phyloP scores from a whole-genome alignment of 2,113 vertebrate genomes.

The Zapus hudsonius region DNA sequence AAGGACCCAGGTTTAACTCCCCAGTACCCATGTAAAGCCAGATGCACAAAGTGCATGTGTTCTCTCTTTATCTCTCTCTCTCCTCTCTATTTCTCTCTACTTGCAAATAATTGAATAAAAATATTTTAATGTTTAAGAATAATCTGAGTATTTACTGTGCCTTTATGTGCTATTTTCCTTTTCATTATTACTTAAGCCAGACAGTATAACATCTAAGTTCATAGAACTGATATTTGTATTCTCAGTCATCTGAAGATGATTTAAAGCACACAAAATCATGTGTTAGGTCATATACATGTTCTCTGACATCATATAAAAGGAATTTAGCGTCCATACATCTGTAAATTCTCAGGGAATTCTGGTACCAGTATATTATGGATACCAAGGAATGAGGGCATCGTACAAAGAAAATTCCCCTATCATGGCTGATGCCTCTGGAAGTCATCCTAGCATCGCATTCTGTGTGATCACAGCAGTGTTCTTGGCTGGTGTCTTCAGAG shows the following conservation, averaged over 20 bases:
- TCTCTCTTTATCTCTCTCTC: too few species aligned
- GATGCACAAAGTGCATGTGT: too few species aligned
- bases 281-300: neutral
- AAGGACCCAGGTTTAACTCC: too few species aligned
- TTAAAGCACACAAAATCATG: neutral
- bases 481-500: neutral
- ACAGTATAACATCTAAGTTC: neutral
- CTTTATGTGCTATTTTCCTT: too few species aligned
- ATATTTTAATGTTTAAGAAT: neutral
- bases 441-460: neutral
- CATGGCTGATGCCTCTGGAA: neutral
- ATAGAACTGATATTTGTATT: neutral
- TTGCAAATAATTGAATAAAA: too few species aligned
- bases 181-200: neutral
- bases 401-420: neutral
- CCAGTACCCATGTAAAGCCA: too few species aligned
- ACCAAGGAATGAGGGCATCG: rapidly evolving
- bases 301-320: neutral
- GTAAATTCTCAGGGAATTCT: neutral
- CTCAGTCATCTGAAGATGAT: neutral
- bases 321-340: neutral
- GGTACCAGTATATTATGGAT: neutral
- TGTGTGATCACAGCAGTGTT: rapidly evolving
- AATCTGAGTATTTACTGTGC: too few species aligned
- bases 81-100: too few species aligned